These are phyloP conservation scores for Erpobdella octoculata DNA, from an alignment of 2,888 invertebrate genomes.

Conservation along the genomic window DNA sequence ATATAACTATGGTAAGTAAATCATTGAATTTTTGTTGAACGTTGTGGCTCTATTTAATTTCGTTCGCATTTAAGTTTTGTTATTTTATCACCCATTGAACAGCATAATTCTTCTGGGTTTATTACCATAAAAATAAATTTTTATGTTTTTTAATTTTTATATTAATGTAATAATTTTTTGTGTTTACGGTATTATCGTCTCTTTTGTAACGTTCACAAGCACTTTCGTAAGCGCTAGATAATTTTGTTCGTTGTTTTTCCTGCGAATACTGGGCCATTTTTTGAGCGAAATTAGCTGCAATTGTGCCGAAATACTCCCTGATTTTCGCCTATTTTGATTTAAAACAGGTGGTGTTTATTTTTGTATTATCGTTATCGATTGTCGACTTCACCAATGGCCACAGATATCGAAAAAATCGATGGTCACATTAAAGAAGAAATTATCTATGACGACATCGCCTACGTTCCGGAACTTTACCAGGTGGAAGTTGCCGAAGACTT, in stretches of 20 bases:
- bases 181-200: too few species aligned
- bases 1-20: too few species aligned
- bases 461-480: slow-evolving; percentile 6
- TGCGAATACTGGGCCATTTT: slow-evolving; percentile 26
- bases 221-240: background rate
- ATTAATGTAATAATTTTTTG: too few species aligned
- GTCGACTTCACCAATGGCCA: background rate
- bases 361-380: background rate
- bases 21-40: too few species aligned
- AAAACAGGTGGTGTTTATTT: slow-evolving; percentile 3
- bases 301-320: slow-evolving; percentile 18
- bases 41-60: too few species aligned
- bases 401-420: slow-evolving; percentile 25
- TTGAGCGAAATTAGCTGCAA: slow-evolving; percentile 27
- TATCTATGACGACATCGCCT: slow-evolving; percentile 16
- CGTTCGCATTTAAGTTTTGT: too few species aligned
- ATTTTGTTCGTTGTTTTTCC: background rate
- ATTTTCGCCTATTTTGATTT: slow-evolving; percentile 27
- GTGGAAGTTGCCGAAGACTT: slow-evolving; percentile 1
- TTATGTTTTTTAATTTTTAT: too few species aligned
- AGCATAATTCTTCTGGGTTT: too few species aligned
- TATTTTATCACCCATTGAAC: slow-evolving; percentile 8
- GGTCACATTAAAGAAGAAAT: slow-evolving; percentile 21
- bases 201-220: too few species aligned
- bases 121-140: too few species aligned